Conservation (phyloP, 92 coral and sea anemone species). For the Zoanthus solanderi region DNA sequence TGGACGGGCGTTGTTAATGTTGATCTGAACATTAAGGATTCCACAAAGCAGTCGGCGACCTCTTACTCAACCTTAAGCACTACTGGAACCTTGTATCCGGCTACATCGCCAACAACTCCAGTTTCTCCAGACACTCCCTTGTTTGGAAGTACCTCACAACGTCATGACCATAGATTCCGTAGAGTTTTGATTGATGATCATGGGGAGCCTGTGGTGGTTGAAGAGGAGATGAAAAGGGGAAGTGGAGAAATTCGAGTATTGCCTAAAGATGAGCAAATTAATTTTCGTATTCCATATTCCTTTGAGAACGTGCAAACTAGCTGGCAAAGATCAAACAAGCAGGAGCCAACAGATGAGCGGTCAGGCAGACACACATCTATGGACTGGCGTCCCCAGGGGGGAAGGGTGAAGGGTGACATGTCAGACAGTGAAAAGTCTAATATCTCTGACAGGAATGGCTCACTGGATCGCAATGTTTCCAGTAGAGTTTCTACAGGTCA, state of each 20-base stretch:
- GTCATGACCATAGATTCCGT: conserved; percentile 74
- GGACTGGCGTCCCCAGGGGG: conserved; percentile 32
- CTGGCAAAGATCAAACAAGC: conserved; percentile 30
- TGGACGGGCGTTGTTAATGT: conserved; percentile 75
- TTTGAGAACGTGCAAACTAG: neutral
- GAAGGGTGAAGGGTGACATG: conserved; percentile 15
- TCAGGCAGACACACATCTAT: conserved; percentile 3
- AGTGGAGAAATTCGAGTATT: conserved; percentile 63
- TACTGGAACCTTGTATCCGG: conserved; percentile 80
- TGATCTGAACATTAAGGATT: conserved; percentile 58
- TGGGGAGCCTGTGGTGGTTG: conserved; percentile 56
- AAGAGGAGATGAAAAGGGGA: conserved; percentile 55
- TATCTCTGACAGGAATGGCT: conserved; percentile 19
- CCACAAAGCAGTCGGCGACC: conserved; percentile 67
- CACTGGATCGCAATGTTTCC: conserved; percentile 3
- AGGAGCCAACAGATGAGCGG: conserved; percentile 36
- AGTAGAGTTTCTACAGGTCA: conserved; percentile 26
- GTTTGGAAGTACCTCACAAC: conserved; percentile 88
- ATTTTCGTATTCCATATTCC: conserved; percentile 16
- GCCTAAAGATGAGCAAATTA: conserved; percentile 16
- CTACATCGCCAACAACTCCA: conserved; percentile 85
- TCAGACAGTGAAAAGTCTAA: conserved; percentile 41
- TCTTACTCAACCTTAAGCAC: conserved; percentile 77
- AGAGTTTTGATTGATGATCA: conserved; percentile 68
- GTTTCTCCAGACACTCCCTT: conserved; percentile 77